These are phyloP conservation scores for Manacus vitellinus DNA, from an alignment of 2,113 vertebrate species.

Conservation along the genomic window DNA sequence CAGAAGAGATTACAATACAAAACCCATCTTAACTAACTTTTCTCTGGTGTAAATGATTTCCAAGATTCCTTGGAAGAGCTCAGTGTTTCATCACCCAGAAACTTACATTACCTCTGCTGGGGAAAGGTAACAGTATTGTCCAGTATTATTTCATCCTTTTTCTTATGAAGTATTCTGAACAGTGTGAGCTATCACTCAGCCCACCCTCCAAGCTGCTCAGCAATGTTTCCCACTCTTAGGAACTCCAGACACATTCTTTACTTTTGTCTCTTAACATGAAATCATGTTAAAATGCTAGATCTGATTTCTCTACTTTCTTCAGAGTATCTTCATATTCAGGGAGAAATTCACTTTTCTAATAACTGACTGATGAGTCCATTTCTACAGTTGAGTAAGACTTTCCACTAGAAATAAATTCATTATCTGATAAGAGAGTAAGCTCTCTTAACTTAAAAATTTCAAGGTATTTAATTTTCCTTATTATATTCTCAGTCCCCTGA, in stretches of 20 bases:
- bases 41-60: neutral
- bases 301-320: neutral
- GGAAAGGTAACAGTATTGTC: neutral
- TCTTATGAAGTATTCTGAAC: neutral
- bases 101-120: neutral
- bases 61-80: neutral
- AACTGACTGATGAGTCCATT: neutral
- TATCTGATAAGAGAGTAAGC: constrained; percentile 29
- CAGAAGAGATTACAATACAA: neutral
- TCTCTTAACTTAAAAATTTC: constrained; percentile 10
- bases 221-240: neutral
- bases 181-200: neutral
- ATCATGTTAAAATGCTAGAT: neutral
- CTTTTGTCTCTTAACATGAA: neutral
- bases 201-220: neutral
- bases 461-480: constrained; percentile 44
- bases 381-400: neutral
- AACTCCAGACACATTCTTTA: neutral
- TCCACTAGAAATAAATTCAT: constrained; percentile 23
- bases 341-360: neutral
- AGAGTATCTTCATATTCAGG: neutral
- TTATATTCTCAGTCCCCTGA: constrained; percentile 4
- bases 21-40: neutral
- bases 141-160: neutral
- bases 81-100: neutral